A percentile compares a stretch with the other conserved stretches of the same genome.
These are phyloP conservation scores for Drosophila colorata DNA, from an alignment of 2,888 invertebrate species.

Conservation along the genomic window DNA sequence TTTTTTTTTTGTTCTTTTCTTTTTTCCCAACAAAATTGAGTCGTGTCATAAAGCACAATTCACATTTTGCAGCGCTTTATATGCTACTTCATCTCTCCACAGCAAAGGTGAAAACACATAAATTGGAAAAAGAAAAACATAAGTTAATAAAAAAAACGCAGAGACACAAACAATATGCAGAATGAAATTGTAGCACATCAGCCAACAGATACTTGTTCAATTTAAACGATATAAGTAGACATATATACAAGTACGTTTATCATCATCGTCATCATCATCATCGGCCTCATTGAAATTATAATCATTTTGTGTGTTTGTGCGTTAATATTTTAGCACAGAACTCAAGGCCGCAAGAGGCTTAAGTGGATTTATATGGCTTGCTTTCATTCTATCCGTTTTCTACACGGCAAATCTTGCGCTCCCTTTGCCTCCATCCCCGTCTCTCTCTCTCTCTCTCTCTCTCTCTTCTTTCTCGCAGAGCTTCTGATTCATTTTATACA, in stretches of 20 bases:
- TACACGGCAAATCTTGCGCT: too few species aligned
- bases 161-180: constrained; percentile 1
- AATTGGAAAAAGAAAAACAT: neutral
- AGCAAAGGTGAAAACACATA: neutral
- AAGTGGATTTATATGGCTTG: constrained; percentile 28
- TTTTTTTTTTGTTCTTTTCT: fast-evolving
- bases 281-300: neutral
- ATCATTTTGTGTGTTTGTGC: constrained; percentile 11
- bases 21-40: neutral
- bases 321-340: constrained; percentile 21
- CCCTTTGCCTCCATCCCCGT: too few species aligned
- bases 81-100: neutral
- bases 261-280: too few species aligned
- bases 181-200: constrained; percentile 6
- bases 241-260: too few species aligned
- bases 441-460: neutral
- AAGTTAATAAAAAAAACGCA: neutral
- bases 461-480: neutral
- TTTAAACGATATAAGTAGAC: too few species aligned
- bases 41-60: neutral
- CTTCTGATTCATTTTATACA: too few species aligned
- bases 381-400: neutral
- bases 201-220: neutral
- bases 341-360: constrained; percentile 39
- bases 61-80: neutral